Conservation (phyloP, 1,140 invertebrate genomes). For the Lepidurus couesii region DNA sequence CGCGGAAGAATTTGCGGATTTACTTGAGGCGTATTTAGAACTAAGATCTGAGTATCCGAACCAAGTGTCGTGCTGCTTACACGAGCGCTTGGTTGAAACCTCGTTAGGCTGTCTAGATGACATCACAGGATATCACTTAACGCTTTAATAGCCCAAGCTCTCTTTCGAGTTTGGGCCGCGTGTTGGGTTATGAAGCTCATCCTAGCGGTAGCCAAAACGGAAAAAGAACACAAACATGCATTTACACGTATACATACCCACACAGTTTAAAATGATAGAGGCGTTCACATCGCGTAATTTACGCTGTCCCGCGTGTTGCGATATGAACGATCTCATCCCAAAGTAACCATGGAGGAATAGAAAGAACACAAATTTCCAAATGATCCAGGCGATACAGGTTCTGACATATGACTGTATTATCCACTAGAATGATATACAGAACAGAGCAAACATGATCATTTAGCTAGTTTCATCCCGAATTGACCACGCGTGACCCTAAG, state of each 20-base stretch:
- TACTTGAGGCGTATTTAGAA: neutral
- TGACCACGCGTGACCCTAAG: neutral
- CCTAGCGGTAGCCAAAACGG: no score
- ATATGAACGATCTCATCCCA: no score
- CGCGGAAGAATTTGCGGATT: neutral
- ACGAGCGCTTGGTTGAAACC: neutral
- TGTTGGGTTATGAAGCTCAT: no score
- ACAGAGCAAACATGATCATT: slow-evolving; percentile 16
- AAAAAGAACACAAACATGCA: no score
- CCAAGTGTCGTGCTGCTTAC: neutral
- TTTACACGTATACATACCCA: no score
- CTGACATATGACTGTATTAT: neutral
- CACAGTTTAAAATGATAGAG: no score
- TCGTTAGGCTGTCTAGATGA: neutral
- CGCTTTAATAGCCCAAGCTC: no score
- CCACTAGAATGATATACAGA: slow-evolving; percentile 18
- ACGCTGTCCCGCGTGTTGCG: no score
- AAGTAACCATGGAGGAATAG: neutral
- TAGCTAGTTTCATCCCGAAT: slow-evolving; percentile 7
- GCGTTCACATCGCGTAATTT: no score
- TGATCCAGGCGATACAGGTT: neutral
- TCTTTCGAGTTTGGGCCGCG: no score
- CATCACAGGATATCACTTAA: neutral
- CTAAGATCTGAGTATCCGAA: neutral
- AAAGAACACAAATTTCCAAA: neutral